phyloP scores from a whole-genome alignment of 2,888 invertebrate species.

The Watsonalla binaria region DNA sequence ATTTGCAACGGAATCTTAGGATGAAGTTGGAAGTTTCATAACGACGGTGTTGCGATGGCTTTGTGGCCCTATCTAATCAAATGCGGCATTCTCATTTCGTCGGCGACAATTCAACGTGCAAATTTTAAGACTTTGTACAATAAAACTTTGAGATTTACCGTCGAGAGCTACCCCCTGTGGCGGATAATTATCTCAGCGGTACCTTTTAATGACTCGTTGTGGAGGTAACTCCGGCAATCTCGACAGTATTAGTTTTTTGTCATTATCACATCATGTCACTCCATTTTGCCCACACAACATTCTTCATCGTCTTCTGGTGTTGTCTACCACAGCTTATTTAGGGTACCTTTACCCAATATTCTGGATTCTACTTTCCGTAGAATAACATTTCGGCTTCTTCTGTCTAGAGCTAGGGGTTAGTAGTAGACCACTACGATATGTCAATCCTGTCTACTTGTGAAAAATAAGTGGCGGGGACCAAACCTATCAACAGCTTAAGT shows the following conservation, averaged over 20 bases:
- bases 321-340: no score
- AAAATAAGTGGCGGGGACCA: no score
- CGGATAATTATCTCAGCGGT: constrained; percentile 54
- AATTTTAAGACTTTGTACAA: constrained; percentile 54
- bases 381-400: no score
- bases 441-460: no score
- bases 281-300: neutral
- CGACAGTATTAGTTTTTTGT: constrained; percentile 26
- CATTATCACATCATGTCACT: constrained; percentile 16
- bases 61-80: constrained; percentile 63
- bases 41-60: constrained; percentile 26
- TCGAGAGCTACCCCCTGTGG: constrained; percentile 43
- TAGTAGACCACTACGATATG: no score
- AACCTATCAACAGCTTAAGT: no score
- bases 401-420: no score
- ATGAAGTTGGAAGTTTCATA: constrained; percentile 22
- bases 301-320: neutral
- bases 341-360: no score
- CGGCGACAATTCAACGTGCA: constrained; percentile 63
- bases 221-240: constrained; percentile 29
- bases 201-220: constrained; percentile 43
- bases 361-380: no score
- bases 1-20: constrained; percentile 31
- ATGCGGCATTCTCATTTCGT: constrained; percentile 59
- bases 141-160: constrained; percentile 62